Conservation (phyloP, 1,140 invertebrate species). For the Calosoma granatense region DNA sequence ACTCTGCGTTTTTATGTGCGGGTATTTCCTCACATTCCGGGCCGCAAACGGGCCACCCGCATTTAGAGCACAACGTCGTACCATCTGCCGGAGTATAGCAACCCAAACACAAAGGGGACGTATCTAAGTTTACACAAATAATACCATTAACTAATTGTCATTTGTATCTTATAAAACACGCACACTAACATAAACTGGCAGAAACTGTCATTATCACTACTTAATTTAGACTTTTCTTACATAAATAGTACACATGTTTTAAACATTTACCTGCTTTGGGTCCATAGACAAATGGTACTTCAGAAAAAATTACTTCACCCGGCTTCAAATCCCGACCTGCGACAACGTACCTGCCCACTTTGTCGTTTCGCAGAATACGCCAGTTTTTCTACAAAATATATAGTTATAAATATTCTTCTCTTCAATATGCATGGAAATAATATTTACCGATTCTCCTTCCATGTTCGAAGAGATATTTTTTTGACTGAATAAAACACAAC, state of each 20-base stretch:
- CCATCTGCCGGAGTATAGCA: conserved; percentile 52
- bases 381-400: background rate
- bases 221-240: too few species aligned
- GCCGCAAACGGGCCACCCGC: conserved; percentile 67
- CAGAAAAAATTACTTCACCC: conserved; percentile 61
- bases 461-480: background rate
- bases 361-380: conserved; percentile 36
- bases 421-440: too few species aligned
- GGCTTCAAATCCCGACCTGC: conserved; percentile 50
- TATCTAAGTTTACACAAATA: conserved; percentile 30
- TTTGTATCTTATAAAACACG: too few species aligned
- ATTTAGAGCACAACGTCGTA: conserved; percentile 53
- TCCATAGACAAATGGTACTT: conserved; percentile 61
- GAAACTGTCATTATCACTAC: background rate
- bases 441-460: too few species aligned
- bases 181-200: too few species aligned
- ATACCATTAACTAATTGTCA: too few species aligned
- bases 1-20: conserved; percentile 40
- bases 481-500: background rate
- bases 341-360: conserved; percentile 58
- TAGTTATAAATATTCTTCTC: too few species aligned
- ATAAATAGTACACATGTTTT: too few species aligned
- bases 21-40: conserved; percentile 45
- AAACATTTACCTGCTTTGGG: conserved; percentile 56
- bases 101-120: conserved; percentile 57